These are phyloP conservation scores for Heteronetta atricapilla DNA, from an alignment of 2,113 vertebrate genomes.

Conservation along the genomic window DNA sequence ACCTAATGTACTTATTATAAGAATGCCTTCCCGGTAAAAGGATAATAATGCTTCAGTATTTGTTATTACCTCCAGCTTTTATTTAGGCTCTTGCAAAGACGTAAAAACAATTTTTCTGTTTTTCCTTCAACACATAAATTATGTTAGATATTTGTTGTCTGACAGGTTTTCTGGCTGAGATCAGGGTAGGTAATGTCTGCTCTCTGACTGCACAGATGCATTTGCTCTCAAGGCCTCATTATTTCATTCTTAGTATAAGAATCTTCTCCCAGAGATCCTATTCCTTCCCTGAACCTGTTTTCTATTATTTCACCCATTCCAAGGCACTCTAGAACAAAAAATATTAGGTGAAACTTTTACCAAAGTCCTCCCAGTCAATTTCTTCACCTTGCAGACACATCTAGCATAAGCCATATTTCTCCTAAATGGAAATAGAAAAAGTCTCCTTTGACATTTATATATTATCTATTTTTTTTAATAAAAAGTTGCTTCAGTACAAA, in stretches of 20 bases:
- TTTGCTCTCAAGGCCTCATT: background rate
- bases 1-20: background rate
- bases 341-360: background rate
- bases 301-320: background rate
- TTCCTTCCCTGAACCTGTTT: background rate
- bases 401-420: background rate
- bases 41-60: background rate
- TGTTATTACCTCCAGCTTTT: background rate
- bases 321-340: background rate
- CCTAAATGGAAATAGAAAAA: background rate
- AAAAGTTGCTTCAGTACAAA: background rate
- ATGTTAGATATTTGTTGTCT: background rate
- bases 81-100: background rate
- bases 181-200: rapidly evolving
- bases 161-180: background rate
- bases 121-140: background rate
- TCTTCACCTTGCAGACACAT: background rate
- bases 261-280: background rate
- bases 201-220: background rate
- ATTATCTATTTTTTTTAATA: background rate
- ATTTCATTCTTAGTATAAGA: background rate
- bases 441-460: background rate
- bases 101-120: background rate
- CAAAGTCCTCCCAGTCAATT: background rate
- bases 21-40: background rate